Percentiles rank a stretch among this genome's conserved stretches.
These are phyloP conservation scores for Hyposoter didymator DNA, from an alignment of 2,888 invertebrate species.

Conservation along the genomic window DNA sequence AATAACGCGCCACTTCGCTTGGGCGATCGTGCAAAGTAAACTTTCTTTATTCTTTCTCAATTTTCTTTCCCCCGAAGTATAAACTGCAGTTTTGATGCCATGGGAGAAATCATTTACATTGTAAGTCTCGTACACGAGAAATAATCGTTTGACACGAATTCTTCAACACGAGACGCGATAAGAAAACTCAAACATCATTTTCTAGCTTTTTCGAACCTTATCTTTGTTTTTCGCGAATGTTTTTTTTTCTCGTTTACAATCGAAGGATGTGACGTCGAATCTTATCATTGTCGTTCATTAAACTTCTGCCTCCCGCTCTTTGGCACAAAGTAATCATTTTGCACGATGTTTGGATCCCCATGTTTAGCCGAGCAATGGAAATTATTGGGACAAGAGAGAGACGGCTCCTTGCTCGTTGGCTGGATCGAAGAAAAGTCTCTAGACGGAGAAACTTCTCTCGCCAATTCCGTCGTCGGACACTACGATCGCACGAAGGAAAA, in stretches of 20 bases:
- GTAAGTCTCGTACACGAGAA: not conserved
- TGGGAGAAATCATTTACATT: slow-evolving; percentile 4
- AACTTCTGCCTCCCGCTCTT: not conserved
- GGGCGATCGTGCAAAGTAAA: slow-evolving; percentile 8
- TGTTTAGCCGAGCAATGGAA: slow-evolving; percentile 90
- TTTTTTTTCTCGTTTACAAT: not conserved
- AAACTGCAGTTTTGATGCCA: not conserved
- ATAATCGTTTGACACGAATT: not conserved
- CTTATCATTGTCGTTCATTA: slow-evolving; percentile 4
- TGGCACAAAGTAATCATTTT: not conserved
- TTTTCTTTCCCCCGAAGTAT: not conserved
- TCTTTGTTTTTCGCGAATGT: slow-evolving; percentile 19
- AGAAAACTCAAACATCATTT: slow-evolving; percentile 27
- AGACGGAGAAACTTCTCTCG: slow-evolving; percentile 65
- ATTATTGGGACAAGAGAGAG: slow-evolving; percentile 92
- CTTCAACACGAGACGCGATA: slow-evolving; percentile 14
- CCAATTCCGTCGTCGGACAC: slow-evolving; percentile 80
- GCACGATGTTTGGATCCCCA: slow-evolving; percentile 48
- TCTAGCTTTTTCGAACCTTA: slow-evolving; percentile 11
- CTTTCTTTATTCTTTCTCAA: slow-evolving; percentile 4
- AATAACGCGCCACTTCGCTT: not conserved
- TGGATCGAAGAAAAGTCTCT: slow-evolving; percentile 85
- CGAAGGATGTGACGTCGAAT: not conserved
- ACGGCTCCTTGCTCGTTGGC: slow-evolving; percentile 89
- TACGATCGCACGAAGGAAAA: slow-evolving; percentile 79